Evolutionary conservation across 2,888 invertebrate genomes (phyloP).

Genomic region (Leptopilina drosophilae): DNA sequence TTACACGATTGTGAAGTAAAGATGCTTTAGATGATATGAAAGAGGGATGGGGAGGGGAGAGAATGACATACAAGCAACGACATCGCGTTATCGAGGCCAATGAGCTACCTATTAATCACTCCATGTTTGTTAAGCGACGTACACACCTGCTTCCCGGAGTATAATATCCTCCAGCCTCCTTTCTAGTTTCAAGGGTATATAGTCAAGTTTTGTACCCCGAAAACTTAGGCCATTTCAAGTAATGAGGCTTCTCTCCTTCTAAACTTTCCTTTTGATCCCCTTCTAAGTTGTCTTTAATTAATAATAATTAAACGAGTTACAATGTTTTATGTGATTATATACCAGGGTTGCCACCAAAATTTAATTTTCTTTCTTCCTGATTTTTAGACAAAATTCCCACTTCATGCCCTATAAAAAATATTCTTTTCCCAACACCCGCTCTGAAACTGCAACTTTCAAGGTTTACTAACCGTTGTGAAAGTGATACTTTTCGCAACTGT

Average conservation of each 20-base stretch:
- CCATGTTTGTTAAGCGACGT: conserved; percentile 74
- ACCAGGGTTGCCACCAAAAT: too few relatives aligned
- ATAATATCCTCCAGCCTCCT: conserved; percentile 45
- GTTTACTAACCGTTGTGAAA: too few relatives aligned
- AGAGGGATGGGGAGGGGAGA: too few relatives aligned
- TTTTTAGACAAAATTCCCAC: too few relatives aligned
- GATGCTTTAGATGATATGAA: conserved; percentile 64
- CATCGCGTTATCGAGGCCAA: conserved; percentile 70
- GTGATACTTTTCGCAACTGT: too few relatives aligned
- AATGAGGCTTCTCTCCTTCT: conserved; percentile 18
- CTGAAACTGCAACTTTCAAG: too few relatives aligned
- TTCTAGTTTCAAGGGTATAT: conserved; percentile 22
- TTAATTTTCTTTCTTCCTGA: too few relatives aligned
- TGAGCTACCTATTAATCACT: conserved; percentile 74
- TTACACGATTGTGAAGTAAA: conserved; percentile 64
- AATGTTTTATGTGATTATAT: too few relatives aligned
- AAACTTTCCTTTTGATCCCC: conserved; percentile 33
- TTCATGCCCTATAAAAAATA: too few relatives aligned
- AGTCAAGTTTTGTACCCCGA: conserved; percentile 8
- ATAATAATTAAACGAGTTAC: not conserved
- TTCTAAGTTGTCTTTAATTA: conserved; percentile 6
- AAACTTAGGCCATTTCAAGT: conserved; percentile 22
- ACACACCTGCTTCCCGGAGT: conserved; percentile 68
- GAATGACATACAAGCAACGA: conserved; percentile 62
- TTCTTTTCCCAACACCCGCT: too few relatives aligned